phyloP scores from a whole-genome alignment of 2,888 invertebrate genomes.

The Alentia gelatinosa region DNA sequence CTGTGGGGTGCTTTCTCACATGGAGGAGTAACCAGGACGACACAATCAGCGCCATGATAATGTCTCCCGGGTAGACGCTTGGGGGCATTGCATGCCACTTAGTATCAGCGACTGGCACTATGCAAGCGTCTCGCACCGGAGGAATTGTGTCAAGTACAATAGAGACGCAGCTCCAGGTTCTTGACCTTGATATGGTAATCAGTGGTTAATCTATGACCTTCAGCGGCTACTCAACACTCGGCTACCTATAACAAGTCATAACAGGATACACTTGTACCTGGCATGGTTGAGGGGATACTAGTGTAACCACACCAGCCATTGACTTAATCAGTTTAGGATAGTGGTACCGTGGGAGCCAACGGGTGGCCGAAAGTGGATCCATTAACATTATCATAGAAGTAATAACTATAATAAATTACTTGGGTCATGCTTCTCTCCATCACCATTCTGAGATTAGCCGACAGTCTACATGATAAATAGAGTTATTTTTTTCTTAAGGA shows the following conservation, averaged over 20 bases:
- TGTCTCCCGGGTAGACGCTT: background rate
- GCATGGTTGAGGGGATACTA: background rate
- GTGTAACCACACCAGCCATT: too few species aligned
- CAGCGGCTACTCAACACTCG: background rate
- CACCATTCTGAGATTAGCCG: too few species aligned
- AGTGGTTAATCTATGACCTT: background rate
- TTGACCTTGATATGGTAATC: conserved; percentile 10
- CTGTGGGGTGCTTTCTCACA: background rate
- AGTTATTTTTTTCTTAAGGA: too few species aligned
- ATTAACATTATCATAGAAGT: too few species aligned
- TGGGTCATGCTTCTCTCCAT: too few species aligned
- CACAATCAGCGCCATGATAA: background rate
- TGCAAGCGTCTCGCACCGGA: background rate
- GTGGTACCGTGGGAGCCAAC: too few species aligned
- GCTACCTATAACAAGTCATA: background rate
- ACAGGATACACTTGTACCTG: background rate
- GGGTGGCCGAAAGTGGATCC: too few species aligned
- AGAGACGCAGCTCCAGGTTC: background rate
- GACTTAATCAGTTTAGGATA: too few species aligned
- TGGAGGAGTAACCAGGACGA: background rate
- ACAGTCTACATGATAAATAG: too few species aligned
- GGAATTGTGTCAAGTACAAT: conserved; percentile 5
- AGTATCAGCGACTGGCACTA: background rate
- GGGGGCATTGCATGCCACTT: background rate
- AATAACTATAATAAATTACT: too few species aligned